Percentiles rank a stretch among this genome's conserved stretches.
phyloP scores from a whole-genome alignment of 2,797 vertebrate species.

The Amblyopsis hoosieri region DNA sequence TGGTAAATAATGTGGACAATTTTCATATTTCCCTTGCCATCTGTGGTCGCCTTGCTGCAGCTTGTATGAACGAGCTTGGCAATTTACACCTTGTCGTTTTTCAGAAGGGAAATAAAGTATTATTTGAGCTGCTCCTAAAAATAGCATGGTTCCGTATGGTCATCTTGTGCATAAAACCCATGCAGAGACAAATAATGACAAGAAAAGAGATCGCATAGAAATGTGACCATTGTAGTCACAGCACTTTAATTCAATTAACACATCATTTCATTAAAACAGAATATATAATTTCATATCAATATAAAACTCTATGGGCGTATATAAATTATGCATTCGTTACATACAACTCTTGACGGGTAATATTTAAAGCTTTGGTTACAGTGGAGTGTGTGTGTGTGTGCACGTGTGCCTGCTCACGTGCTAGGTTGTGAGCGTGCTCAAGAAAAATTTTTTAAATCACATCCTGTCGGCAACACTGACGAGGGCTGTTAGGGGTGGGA shows the following conservation, averaged over 20 bases:
- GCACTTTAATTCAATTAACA: conserved; percentile 90
- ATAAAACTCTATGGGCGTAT: conserved; percentile 87
- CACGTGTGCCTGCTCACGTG: conserved; percentile 12
- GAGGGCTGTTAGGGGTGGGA: neutral
- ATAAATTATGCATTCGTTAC: conserved; percentile 95
- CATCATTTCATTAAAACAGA: conserved; percentile 88
- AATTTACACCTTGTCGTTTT: no score
- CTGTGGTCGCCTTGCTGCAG: no score
- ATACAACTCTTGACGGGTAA: conserved; percentile 77
- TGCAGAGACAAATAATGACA: neutral
- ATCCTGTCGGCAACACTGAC: neutral
- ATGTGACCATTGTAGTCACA: conserved; percentile 88
- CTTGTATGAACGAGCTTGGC: no score
- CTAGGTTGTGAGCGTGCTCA: neutral
- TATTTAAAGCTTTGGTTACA: conserved; percentile 90
- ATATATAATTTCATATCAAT: conserved; percentile 87
- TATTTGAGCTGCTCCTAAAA: no score
- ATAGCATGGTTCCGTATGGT: no score
- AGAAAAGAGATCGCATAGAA: conserved; percentile 73
- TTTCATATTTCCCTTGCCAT: no score
- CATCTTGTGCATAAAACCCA: neutral
- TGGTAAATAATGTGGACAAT: no score
- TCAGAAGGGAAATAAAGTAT: no score
- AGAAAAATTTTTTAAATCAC: neutral
- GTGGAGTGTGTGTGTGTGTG: conserved; percentile 68